These are phyloP conservation scores for Bufotes viridis DNA, from an alignment of 2,797 vertebrate species.

Conservation along the genomic window DNA sequence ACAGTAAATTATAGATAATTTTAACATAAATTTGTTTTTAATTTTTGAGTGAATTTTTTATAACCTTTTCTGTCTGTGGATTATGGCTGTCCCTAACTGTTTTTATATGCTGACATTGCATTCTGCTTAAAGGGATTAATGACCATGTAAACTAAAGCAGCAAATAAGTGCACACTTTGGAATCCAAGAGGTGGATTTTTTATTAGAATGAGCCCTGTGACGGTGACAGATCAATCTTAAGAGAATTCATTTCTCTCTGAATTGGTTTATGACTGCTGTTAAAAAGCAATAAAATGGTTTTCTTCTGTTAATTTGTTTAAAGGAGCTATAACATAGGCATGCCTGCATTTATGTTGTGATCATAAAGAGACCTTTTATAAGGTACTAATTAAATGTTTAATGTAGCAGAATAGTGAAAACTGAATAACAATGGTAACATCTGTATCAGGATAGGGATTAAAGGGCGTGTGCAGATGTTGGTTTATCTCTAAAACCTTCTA, in stretches of 20 bases:
- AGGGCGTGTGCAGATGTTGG: constrained; percentile 36
- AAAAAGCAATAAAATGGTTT: constrained; percentile 56
- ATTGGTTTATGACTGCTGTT: constrained; percentile 55
- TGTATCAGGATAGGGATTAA: constrained; percentile 46
- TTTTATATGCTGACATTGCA: not conserved
- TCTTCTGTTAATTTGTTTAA: constrained; percentile 50
- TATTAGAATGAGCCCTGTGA: not conserved
- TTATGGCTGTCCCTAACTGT: too few relatives aligned
- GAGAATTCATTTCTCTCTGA: constrained; percentile 44
- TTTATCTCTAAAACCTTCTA: constrained; percentile 38
- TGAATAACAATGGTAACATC: constrained; percentile 51
- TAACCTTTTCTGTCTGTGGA: too few relatives aligned
- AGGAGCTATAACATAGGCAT: constrained; percentile 31
- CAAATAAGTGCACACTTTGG: not conserved
- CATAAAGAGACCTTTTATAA: constrained; percentile 53
- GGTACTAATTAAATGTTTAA: constrained; percentile 48
- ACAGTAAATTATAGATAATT: too few relatives aligned
- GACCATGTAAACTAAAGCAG: not conserved
- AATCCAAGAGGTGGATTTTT: constrained; percentile 13
- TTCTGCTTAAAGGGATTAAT: not conserved
- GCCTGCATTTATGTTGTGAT: constrained; percentile 27
- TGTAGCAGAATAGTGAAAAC: constrained; percentile 37
- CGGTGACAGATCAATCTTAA: constrained; percentile 42
- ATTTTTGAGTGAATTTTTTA: too few relatives aligned
- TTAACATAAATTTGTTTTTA: too few relatives aligned